Evolutionary conservation across 2,113 vertebrate species (phyloP), one percentile per base, ranked within the genome.

Genomic region (Deroptyus accipitrinus): DNA sequence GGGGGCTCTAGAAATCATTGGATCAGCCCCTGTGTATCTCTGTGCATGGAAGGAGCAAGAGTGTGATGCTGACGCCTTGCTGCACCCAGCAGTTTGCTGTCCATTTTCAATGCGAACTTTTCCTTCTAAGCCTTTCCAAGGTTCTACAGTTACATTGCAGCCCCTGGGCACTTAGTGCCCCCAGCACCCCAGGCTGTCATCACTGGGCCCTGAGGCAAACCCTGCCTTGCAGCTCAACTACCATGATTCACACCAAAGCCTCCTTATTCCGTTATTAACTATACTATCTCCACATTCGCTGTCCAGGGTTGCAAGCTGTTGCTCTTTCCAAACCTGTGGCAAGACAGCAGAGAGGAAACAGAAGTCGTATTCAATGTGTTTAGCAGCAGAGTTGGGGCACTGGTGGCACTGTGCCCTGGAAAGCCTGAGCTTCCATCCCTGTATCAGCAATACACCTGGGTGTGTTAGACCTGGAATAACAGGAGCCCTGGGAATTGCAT

Each of bases 1-100:
- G 70, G 59, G 28, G 24, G 10, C 44, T 0, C 0, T 11, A 54
- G 46, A 72, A 85, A 54, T 35, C 0, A 0, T 15, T 33, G 30
- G 22, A 20, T 30, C 27, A 67, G 46, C 18, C 17, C 35, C 24
- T 41, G 22, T n/a, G n/a, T 30, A 72, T 9, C 64, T 51, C 33
- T 46, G 25, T 35, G 7, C 42, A 5, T 8, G 49, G n/a, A 48
- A 90, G 28, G 23, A 68, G 8, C 18, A 27, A 16, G 28, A 37
- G 27, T 7, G 37, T 5, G 2, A 41, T 37, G 48, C 57, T 44
- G n/a, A 63, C 11, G 14, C 14, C 33, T 30, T 31, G 35, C 68
- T 57, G 55, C 49, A 66, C 35, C 48, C 63, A 16, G 6, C n/a
- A 49, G 23, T 52, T 69, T 51, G 39, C 79, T 75, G 39, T 17